A percentile compares a stretch with the other conserved stretches of the same genome.
These are phyloP conservation scores for Oreochromis mossambicus DNA, from an alignment of 2,797 vertebrate species.

Conservation along the genomic window DNA sequence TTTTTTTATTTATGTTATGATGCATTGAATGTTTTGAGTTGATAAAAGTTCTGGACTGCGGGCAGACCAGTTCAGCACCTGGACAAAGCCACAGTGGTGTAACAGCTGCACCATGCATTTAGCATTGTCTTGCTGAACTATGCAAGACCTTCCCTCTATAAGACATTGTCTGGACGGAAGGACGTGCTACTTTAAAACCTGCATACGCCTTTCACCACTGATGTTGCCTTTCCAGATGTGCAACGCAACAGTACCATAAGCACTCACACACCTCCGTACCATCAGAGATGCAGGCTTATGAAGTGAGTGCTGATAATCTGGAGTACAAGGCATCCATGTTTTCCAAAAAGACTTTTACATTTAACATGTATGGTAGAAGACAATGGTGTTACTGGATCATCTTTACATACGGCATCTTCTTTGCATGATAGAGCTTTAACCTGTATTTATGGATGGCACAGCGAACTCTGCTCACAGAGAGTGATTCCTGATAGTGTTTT, in stretches of 20 bases:
- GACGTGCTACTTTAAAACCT: neutral
- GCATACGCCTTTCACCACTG: neutral
- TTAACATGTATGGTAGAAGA: neutral
- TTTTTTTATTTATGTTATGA: neutral
- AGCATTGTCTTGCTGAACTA: neutral
- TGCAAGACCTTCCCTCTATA: neutral
- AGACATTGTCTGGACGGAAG: neutral
- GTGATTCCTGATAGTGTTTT: neutral
- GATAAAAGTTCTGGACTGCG: neutral
- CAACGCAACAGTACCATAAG: neutral
- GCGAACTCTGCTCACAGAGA: accelerated
- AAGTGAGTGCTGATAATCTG: neutral
- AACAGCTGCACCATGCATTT: neutral
- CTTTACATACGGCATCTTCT: neutral
- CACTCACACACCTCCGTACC: neutral
- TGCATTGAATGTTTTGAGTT: neutral
- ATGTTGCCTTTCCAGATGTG: neutral
- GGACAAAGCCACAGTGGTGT: neutral
- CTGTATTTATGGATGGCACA: neutral
- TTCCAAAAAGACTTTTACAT: neutral
- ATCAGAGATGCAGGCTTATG: neutral
- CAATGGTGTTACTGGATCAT: neutral
- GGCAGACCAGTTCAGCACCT: neutral
- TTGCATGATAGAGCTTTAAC: neutral
- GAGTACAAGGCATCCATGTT: neutral